phyloP scores from a whole-genome alignment of 2,113 vertebrate species.

The Gavialis gangeticus region DNA sequence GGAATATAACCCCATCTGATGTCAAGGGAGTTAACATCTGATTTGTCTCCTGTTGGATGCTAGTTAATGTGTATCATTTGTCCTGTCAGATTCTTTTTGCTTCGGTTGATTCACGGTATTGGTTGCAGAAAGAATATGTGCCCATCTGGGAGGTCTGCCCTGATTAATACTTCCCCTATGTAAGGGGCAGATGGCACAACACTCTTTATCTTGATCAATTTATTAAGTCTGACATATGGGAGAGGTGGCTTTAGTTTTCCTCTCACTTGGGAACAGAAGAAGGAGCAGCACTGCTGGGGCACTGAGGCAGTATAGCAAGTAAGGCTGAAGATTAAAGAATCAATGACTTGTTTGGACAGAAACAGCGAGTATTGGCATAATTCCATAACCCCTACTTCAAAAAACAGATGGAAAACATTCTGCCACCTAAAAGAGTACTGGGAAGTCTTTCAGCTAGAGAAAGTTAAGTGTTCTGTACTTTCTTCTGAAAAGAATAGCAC shows the following conservation, averaged over 20 bases:
- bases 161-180: not conserved
- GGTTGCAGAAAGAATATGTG: not conserved
- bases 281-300: not conserved
- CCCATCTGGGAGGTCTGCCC: not conserved
- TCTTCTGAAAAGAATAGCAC: not conserved
- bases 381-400: not conserved
- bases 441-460: not conserved
- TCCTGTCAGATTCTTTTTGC: not conserved
- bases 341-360: not conserved
- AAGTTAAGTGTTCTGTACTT: not conserved
- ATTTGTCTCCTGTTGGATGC: not conserved
- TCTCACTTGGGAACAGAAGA: not conserved
- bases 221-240: constrained; percentile 5
- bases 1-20: not conserved
- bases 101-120: not conserved
- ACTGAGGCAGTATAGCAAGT: not conserved
- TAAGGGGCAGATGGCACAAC: not conserved
- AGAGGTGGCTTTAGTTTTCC: not conserved
- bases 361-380: not conserved
- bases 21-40: fast-evolving
- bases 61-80: not conserved
- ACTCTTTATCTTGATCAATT: not conserved
- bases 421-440: not conserved
- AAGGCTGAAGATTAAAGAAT: constrained; percentile 16
- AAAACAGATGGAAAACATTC: not conserved